phyloP scores from a whole-genome alignment of 1,140 invertebrate genomes.

The Lasaia peninsularis region DNA sequence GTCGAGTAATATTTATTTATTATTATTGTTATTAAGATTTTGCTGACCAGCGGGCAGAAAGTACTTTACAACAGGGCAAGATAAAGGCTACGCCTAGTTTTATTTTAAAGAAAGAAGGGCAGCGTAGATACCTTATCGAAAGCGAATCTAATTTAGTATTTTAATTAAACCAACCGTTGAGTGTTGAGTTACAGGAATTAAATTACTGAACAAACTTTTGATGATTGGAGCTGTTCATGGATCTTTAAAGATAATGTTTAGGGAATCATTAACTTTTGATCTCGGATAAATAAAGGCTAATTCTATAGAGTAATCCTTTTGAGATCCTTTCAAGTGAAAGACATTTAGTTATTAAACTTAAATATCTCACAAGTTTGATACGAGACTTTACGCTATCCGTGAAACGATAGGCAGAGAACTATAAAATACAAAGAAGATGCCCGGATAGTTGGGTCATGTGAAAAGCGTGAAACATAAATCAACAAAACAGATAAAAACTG shows the following conservation, averaged over 20 bases:
- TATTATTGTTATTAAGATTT: too few species aligned
- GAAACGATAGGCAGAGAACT: too few species aligned
- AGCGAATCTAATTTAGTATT: constrained; percentile 71
- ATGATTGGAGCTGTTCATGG: constrained; percentile 1
- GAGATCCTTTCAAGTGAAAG: neutral
- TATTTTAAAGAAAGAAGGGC: constrained; percentile 50
- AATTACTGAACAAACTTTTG: constrained; percentile 12
- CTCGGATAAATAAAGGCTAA: constrained; percentile 3
- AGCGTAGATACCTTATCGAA: constrained; percentile 58
- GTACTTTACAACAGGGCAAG: too few species aligned
- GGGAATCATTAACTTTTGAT: constrained; percentile 11
- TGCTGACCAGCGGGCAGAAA: too few species aligned
- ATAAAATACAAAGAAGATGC: too few species aligned
- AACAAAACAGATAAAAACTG: too few species aligned
- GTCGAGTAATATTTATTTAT: too few species aligned
- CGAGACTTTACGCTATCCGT: too few species aligned
- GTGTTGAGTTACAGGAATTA: constrained; percentile 63
- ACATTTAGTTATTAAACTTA: neutral
- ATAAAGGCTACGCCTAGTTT: too few species aligned
- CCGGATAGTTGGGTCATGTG: too few species aligned
- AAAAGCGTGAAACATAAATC: too few species aligned
- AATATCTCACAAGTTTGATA: neutral
- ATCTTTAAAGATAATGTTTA: constrained; percentile 3
- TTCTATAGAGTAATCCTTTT: neutral
- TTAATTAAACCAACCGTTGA: constrained; percentile 65